phyloP scores from a whole-genome alignment of 30 jellyfish, hydroid and myxozoan genomes.

The Aurelia sp. region DNA sequence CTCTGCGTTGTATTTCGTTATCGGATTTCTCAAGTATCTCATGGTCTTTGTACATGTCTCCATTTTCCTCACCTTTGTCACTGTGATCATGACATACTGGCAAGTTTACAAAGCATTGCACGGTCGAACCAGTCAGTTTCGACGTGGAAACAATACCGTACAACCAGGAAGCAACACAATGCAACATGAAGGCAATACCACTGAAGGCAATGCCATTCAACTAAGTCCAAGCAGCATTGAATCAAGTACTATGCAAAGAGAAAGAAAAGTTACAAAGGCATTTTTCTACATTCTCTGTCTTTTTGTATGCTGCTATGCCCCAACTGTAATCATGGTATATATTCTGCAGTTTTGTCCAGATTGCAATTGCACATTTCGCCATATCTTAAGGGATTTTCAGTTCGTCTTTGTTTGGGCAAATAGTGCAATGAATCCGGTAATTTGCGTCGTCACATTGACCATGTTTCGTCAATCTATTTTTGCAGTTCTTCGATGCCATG shows the following conservation, averaged over 20 bases:
- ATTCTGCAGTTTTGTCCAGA: constrained; percentile 43
- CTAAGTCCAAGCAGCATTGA: no score
- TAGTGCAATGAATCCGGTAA: no score
- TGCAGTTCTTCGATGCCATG: background rate
- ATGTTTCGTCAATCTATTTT: background rate
- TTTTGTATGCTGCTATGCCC: constrained; percentile 11
- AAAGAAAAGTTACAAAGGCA: constrained; percentile 25
- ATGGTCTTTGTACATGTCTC: constrained; percentile 82
- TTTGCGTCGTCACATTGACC: background rate
- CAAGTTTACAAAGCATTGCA: constrained; percentile 17
- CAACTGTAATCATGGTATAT: constrained; percentile 24
- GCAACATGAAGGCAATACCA: background rate
- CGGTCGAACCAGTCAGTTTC: background rate
- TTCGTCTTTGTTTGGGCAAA: no score
- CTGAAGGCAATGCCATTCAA: no score
- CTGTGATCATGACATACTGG: constrained; percentile 51
- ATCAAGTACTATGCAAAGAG: background rate
- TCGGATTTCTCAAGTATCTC: constrained; percentile 49
- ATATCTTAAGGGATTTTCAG: constrained; percentile 17
- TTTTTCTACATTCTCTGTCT: constrained; percentile 21
- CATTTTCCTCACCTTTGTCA: constrained; percentile 45
- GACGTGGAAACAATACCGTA: no score
- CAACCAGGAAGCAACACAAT: background rate
- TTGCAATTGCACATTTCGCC: constrained; percentile 55
- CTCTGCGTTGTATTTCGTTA: constrained; percentile 51